Base-by-base conservation (phyloP, 2,113 vertebrate species). In the Eptesicus fuscus region DNA sequence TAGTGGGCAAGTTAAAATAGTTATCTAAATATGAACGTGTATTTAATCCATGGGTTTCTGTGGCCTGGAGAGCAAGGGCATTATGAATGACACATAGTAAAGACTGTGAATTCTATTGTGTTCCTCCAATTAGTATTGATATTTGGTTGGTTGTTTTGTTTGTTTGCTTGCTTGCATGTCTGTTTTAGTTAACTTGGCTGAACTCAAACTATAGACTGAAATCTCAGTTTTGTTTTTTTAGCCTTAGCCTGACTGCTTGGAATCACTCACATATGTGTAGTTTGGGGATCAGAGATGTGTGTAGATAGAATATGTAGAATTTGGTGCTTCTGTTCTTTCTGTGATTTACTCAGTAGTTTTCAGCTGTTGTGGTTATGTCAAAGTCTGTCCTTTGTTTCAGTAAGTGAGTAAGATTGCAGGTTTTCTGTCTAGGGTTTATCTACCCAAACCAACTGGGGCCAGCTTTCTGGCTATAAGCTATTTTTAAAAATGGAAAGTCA, bases 191-290 rank as follows among this genome's bases (percentile, higher is more conserved):
- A 70, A 70, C 7, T 67, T 89, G 40, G 18, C 80, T 90, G 42
- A 70, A 90, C 4, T 69, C 73, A 93, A 59, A 53, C 32, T 83
- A 7, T 25, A 84, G 49, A 40, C 25, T 44, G 70, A 78, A 65
- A 59, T 90, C 35, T 88, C 30, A 44, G 28, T 73, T 94, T 18
- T 35, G 22, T 95, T 86, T 74, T 83, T 92, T 92, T 85, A 88
- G 35, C 51, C 42, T 51, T 82, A 47, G 47, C 61, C 7, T 79
- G n/a, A 44, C 59, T 92, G 22, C 44, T 90, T 83, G n/a, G 59
- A 95, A 51, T 95, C 76, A 70, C 25, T 83, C 28, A 53, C 35
- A 42, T 74, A 32, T 61, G 35, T 80, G 30, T 83, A 92, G 25
- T 78, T 88, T 51, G 30, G 76, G 74, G 13, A 61, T 65, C 53